These are phyloP conservation scores for Caenorhabditis remanei DNA, from an alignment of 1,140 invertebrate genomes.

Conservation along the genomic window DNA sequence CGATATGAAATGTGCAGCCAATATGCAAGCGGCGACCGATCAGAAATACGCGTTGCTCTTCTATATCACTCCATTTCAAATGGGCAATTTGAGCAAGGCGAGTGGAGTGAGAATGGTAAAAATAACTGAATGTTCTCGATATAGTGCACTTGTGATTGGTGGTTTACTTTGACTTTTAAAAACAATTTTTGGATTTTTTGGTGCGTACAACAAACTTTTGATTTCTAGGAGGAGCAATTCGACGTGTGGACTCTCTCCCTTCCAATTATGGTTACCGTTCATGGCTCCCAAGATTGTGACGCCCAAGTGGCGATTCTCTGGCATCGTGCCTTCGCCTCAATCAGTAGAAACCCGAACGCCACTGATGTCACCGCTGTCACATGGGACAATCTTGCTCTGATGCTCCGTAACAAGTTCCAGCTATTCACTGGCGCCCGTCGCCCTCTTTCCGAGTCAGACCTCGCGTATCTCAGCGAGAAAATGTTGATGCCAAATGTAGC, in stretches of 20 bases:
- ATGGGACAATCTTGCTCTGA: slow-evolving; percentile 64
- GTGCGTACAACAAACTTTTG: background rate
- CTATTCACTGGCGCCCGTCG: slow-evolving; percentile 76
- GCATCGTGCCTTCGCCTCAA: slow-evolving; percentile 76
- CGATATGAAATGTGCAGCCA: slow-evolving; percentile 61
- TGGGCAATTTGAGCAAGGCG: slow-evolving; percentile 76
- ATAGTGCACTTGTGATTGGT: too few relatives aligned
- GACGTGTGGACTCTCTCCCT: slow-evolving; percentile 77
- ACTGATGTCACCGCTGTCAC: slow-evolving; percentile 72
- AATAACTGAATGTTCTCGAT: too few relatives aligned
- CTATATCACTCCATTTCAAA: slow-evolving; percentile 77
- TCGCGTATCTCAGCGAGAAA: slow-evolving; percentile 75
- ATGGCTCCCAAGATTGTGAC: slow-evolving; percentile 78
- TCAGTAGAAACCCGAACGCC: slow-evolving; percentile 60
- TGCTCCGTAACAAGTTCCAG: slow-evolving; percentile 59
- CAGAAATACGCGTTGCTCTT: slow-evolving; percentile 77
- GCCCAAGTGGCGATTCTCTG: slow-evolving; percentile 77
- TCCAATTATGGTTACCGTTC: slow-evolving; percentile 77
- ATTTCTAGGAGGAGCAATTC: slow-evolving; percentile 65
- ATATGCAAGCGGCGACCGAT: slow-evolving; percentile 76
- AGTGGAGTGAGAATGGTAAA: slow-evolving; percentile 1
- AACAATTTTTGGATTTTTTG: too few relatives aligned
- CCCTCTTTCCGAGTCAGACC: slow-evolving; percentile 72
- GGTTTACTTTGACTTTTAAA: too few relatives aligned
- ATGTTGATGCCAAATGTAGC: slow-evolving; percentile 66